Conservation (phyloP, 2,113 vertebrate genomes). For the Oxyruncus cristatus region DNA sequence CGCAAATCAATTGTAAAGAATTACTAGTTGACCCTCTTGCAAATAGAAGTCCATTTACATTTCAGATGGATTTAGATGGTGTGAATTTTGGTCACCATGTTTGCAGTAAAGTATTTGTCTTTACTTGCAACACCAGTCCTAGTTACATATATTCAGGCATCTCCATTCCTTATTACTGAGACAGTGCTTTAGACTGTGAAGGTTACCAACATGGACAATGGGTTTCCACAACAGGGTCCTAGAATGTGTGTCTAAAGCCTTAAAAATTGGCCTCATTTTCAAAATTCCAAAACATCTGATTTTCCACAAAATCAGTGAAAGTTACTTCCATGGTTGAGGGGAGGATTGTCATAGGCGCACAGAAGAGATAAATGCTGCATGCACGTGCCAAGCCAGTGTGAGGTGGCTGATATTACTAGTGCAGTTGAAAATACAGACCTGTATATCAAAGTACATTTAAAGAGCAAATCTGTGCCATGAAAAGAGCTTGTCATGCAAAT, state of each 20-base stretch:
- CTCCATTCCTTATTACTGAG: neutral
- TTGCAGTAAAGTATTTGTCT: neutral
- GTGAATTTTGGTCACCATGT: neutral
- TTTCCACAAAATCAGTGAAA: neutral
- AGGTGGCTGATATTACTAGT: neutral
- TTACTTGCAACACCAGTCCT: neutral
- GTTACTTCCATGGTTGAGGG: neutral
- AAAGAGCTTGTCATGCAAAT: neutral
- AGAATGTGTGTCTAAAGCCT: neutral
- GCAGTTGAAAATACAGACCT: neutral
- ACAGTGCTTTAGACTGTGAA: neutral
- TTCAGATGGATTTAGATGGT: neutral
- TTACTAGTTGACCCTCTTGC: neutral
- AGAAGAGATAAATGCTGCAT: neutral
- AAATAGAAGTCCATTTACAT: neutral
- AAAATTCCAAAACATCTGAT: neutral
- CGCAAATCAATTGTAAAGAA: neutral
- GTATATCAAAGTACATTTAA: neutral
- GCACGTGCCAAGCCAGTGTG: neutral
- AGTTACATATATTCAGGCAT: neutral
- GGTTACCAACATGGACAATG: neutral
- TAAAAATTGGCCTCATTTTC: neutral
- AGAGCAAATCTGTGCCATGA: neutral
- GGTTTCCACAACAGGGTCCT: neutral
- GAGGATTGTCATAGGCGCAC: neutral